A percentile compares a stretch with the other conserved stretches of the same genome.
These are phyloP conservation scores for Podarcis cretensis DNA, from an alignment of 2,113 vertebrate species.

Conservation along the genomic window DNA sequence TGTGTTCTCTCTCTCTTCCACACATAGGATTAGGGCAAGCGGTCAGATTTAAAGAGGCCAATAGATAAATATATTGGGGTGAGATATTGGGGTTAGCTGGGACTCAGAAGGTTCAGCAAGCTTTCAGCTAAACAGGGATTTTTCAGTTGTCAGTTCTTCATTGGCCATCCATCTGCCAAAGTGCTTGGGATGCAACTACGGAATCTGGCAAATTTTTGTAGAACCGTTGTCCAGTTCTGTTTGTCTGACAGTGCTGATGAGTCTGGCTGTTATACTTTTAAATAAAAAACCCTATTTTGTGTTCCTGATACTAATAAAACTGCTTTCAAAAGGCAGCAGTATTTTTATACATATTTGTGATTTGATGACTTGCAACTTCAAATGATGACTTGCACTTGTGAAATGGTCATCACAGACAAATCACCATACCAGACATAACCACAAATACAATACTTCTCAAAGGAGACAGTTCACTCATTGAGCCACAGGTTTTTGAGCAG, in stretches of 20 bases:
- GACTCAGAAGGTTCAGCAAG: background rate
- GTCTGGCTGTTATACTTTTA: background rate
- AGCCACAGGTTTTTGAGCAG: background rate
- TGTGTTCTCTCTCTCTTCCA: background rate
- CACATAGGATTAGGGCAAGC: background rate
- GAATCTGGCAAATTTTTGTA: background rate
- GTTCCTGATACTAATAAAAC: background rate
- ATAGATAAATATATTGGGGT: background rate
- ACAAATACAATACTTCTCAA: background rate
- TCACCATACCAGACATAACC: background rate
- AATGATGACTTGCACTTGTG: background rate
- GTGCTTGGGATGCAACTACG: background rate
- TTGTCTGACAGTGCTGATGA: background rate
- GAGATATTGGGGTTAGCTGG: background rate
- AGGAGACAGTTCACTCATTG: background rate
- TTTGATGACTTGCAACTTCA: background rate
- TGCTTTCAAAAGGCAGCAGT: background rate
- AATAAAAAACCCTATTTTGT: background rate
- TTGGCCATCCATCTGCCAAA: background rate
- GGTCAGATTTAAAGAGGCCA: background rate
- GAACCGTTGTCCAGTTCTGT: background rate
- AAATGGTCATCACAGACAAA: background rate
- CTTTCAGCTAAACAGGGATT: background rate
- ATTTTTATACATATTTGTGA: background rate
- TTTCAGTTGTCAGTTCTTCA: background rate